Evolutionary conservation across 2,113 vertebrate genomes (phyloP).

Genomic region (Butorides virescens): DNA sequence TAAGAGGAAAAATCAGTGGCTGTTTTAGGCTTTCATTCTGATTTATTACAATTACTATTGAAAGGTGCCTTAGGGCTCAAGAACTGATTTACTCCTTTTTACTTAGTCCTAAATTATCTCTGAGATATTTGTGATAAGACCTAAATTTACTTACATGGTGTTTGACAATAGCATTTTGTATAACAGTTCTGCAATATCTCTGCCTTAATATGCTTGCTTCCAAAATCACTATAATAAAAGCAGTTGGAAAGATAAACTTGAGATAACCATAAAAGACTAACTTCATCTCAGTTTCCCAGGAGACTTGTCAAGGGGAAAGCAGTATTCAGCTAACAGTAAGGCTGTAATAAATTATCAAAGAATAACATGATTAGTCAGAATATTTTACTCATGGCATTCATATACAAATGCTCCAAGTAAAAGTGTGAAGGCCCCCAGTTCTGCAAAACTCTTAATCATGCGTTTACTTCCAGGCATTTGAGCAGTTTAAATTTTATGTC

Average conservation of each 20-base stretch:
- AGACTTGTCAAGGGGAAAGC: not conserved
- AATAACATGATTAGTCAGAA: conserved; percentile 16
- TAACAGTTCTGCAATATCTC: not conserved
- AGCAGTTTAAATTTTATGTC: not conserved
- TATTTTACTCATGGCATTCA: not conserved
- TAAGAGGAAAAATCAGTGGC: conserved; percentile 65
- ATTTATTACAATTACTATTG: conserved; percentile 70
- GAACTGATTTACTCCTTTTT: conserved; percentile 68
- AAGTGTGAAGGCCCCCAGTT: not conserved
- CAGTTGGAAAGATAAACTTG: conserved; percentile 39
- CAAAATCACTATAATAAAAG: conserved; percentile 39
- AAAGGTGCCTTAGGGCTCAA: conserved; percentile 62
- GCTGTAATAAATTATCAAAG: not conserved
- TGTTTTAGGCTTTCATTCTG: conserved; percentile 59
- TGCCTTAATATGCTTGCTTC: conserved; percentile 12
- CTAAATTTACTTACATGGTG: conserved; percentile 48
- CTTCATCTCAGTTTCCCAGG: not conserved
- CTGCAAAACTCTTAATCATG: not conserved
- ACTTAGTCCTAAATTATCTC: conserved; percentile 65
- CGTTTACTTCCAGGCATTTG: not conserved
- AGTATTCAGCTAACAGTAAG: not conserved
- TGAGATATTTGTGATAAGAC: conserved; percentile 56
- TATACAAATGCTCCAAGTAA: not conserved
- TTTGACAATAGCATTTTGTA: conserved; percentile 36
- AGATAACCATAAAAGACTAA: conserved; percentile 17